These are phyloP conservation scores for Sternarchorhynchus goeldii DNA, from an alignment of 2,797 vertebrate genomes.

Conservation along the genomic window DNA sequence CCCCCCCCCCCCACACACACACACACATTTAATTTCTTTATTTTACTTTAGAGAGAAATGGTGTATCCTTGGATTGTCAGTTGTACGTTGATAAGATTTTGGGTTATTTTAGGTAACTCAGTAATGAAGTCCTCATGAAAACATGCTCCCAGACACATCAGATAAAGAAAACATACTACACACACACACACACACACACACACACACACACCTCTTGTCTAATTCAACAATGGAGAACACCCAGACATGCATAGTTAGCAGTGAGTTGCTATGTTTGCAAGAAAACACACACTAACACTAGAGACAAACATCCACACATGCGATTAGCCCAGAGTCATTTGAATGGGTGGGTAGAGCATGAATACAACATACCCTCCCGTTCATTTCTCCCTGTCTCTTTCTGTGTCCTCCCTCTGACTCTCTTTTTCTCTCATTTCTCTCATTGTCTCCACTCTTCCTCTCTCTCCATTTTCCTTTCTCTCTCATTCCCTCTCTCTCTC, in stretches of 20 bases:
- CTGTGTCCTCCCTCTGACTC: conserved; percentile 8
- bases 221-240: background rate
- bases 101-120: no score
- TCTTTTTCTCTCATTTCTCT: conserved; percentile 23
- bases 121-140: background rate
- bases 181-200: background rate
- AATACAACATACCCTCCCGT: conserved; percentile 17
- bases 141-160: conserved; percentile 2
- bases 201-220: background rate
- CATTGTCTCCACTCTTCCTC: background rate
- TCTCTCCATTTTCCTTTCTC: conserved; percentile 53
- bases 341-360: conserved; percentile 51
- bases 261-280: no score
- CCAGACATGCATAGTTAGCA: background rate
- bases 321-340: conserved; percentile 40
- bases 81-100: no score
- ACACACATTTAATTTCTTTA: background rate
- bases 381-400: conserved; percentile 43
- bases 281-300: background rate
- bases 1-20: background rate
- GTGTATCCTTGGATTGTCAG: no score
- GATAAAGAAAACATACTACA: background rate
- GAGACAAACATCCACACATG: background rate
- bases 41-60: background rate
- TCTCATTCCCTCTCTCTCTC: conserved; percentile 52